Evolutionary conservation across 2,113 vertebrate species (phyloP).

Genomic region (Mola mola): DNA sequence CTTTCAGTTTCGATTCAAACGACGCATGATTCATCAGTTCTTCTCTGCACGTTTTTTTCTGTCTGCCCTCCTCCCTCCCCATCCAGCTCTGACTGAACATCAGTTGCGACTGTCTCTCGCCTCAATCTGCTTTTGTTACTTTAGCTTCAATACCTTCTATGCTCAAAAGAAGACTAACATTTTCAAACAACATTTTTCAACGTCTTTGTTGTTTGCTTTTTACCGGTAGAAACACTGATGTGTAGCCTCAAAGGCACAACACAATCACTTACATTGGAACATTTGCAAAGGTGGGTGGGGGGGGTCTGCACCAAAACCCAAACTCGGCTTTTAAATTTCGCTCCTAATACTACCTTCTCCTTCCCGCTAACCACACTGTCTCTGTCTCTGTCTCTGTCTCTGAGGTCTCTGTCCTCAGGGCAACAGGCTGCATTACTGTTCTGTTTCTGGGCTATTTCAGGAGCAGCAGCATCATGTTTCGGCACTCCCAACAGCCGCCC

Average conservation of each 20-base stretch:
- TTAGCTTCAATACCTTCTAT: not conserved
- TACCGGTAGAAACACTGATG: not conserved
- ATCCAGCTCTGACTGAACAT: too few relatives aligned
- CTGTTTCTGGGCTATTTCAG: conserved; percentile 57
- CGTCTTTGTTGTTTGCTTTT: conserved; percentile 1
- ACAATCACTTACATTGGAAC: not conserved
- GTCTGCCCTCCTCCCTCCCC: conserved; percentile 39
- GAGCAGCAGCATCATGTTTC: conserved; percentile 55
- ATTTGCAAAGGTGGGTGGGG: not conserved
- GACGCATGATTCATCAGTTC: not conserved
- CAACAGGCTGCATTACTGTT: conserved; percentile 35
- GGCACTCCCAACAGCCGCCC: conserved; percentile 45
- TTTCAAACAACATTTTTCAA: not conserved
- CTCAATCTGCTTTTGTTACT: not conserved
- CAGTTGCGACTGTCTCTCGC: too few relatives aligned
- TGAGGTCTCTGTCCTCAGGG: conserved; percentile 20
- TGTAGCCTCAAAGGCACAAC: conserved; percentile 17
- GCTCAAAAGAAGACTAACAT: not conserved
- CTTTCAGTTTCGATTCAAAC: too few relatives aligned
- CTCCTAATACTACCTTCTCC: conserved; percentile 1
- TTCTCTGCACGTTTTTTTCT: too few relatives aligned
- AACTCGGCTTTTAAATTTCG: conserved; percentile 4
- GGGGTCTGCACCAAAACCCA: conserved; percentile 4
- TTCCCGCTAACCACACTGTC: conserved; percentile 11
- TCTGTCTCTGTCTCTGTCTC: too few relatives aligned